These are phyloP conservation scores for Ciona savignyi DNA, from an alignment of 23 tunicate species.

Conservation along the genomic window DNA sequence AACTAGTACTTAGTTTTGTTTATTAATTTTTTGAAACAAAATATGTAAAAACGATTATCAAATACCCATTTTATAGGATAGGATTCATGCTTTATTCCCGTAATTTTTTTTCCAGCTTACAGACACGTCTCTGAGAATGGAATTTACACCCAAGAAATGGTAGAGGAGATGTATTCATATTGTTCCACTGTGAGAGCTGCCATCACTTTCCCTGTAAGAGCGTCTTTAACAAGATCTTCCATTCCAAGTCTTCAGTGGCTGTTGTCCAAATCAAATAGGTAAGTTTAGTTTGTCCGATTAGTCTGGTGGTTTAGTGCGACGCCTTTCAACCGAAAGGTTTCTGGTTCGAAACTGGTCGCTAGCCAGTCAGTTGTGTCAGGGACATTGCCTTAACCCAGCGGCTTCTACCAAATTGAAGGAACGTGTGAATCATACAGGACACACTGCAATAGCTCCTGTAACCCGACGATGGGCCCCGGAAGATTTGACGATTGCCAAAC, in stretches of 20 bases:
- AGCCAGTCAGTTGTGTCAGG: too few relatives aligned
- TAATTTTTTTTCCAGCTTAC: conserved; percentile 24
- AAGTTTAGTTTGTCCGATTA: too few relatives aligned
- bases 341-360: too few relatives aligned
- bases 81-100: neutral
- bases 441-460: too few relatives aligned
- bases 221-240: conserved; percentile 62
- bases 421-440: too few relatives aligned
- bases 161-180: conserved; percentile 73
- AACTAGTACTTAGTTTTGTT: neutral
- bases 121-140: conserved; percentile 49
- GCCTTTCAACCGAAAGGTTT: too few relatives aligned
- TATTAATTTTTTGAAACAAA: neutral
- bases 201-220: conserved; percentile 87
- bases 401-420: too few relatives aligned
- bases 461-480: too few relatives aligned
- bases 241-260: conserved; percentile 70
- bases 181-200: conserved; percentile 45
- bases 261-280: conserved; percentile 75
- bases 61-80: neutral
- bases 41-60: too few relatives aligned
- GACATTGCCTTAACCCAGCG: too few relatives aligned
- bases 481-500: too few relatives aligned
- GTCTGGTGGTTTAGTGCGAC: too few relatives aligned
- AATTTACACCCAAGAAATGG: conserved; percentile 65